Base-by-base conservation (phyloP, 2,888 invertebrate genomes). In the Schrankia costaestrigalis region DNA sequence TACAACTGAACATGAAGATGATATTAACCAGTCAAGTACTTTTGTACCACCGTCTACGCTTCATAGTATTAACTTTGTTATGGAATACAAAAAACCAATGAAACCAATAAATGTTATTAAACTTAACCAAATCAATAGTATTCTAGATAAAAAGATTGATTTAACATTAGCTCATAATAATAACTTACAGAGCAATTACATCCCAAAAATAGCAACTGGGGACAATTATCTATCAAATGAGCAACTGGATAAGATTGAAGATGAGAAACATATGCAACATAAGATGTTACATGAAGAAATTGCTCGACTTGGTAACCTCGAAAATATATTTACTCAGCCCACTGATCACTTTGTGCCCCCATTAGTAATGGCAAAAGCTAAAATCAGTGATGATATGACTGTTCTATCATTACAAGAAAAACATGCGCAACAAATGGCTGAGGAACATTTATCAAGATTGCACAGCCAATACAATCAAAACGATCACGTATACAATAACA, bases 271-370 rank as follows among this genome's bases (percentile, higher is more conserved):
- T 30, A 74, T 77, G 63, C 78, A 85, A 46, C 79, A 85, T 53
- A 85, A 84, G 62, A 70, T 79, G 57, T 44, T 87, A 29, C 85
- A 87, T 17, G 83, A 84, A 40, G 83, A 86, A 56, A 68, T 86
- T 22, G 82, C 86, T 1, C 68, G 80, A 15, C 69, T 76, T 28
- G 84, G 81, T n/a, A 84, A 80, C 41, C 69, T 80, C 30, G 84
- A 87, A 56, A 84, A 75, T 25, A 84, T 88, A 56, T 89, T 85
- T 51, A 86, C 81, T 5, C 88, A 86, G 52, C 81, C 87, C 2
- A 80, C 87, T 6, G 89, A 89, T 48, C 88, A 88, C 49, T 89
- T 89, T 51, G 75, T 89, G 13, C 89, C 89, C 3, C 89, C 89
- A 2, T 51, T 89, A 14, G 88, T 89, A 2, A 89, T 89, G 84